These are phyloP conservation scores for Ellobium chinense DNA, from an alignment of 2,888 invertebrate species.

Conservation along the genomic window DNA sequence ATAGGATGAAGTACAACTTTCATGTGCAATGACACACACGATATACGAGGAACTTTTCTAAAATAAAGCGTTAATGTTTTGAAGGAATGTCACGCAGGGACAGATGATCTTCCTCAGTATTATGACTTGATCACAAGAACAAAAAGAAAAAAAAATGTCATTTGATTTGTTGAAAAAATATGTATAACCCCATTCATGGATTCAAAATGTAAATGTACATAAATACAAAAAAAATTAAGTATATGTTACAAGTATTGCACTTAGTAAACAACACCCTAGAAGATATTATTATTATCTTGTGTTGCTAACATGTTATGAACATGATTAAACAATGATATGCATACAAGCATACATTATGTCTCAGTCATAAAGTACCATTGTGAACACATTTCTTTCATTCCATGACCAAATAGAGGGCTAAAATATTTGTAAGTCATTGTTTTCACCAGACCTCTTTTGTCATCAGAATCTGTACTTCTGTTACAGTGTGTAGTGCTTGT, in stretches of 20 bases:
- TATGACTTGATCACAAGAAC: background rate
- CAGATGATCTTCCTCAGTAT: conserved; percentile 16
- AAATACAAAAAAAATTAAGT: background rate
- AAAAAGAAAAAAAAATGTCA: background rate
- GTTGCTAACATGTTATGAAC: background rate
- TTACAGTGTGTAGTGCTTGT: no score
- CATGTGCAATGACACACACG: background rate
- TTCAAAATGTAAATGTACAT: background rate
- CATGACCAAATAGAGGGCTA: no score
- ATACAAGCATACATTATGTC: no score
- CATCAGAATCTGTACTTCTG: no score
- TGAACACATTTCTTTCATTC: no score
- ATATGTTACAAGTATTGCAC: conserved; percentile 29
- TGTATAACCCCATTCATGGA: background rate
- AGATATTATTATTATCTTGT: conserved; percentile 21
- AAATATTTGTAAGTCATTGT: no score
- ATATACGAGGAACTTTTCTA: no score
- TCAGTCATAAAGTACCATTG: no score
- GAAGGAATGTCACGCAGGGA: conserved; percentile 20
- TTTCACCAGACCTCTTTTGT: no score
- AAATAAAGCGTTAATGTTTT: conserved; percentile 3
- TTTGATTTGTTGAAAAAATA: background rate
- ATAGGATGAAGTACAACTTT: no score
- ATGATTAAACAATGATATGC: conserved; percentile 14
- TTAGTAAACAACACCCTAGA: conserved; percentile 3